Evolutionary conservation across 2,888 invertebrate genomes (phyloP).

Genomic region (Lacanobia oleracea): DNA sequence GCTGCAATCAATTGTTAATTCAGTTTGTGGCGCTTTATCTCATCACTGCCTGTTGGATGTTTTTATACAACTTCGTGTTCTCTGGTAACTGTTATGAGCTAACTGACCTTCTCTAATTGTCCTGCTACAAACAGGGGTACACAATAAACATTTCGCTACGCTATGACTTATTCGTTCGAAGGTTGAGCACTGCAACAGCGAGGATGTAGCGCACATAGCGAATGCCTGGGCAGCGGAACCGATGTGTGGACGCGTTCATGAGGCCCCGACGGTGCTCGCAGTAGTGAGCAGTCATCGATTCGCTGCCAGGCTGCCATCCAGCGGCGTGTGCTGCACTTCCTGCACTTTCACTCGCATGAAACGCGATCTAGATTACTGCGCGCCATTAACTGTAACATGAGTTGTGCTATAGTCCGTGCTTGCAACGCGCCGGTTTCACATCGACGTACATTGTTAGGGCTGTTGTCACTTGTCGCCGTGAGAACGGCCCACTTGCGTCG

Average conservation of each 20-base stretch:
- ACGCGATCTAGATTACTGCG: slow-evolving; percentile 66
- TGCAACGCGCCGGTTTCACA: slow-evolving; percentile 44
- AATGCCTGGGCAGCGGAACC: background rate
- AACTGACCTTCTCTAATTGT: background rate
- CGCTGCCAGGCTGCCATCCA: slow-evolving; percentile 44
- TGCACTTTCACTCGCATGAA: slow-evolving; percentile 73
- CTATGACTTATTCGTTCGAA: background rate
- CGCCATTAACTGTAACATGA: slow-evolving; percentile 52
- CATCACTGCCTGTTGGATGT: background rate
- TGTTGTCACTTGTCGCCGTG: slow-evolving; percentile 47
- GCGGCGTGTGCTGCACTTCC: slow-evolving; percentile 65
- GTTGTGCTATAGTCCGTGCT: slow-evolving; percentile 36
- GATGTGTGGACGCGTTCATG: background rate
- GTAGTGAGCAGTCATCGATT: slow-evolving; percentile 3
- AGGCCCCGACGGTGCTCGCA: background rate
- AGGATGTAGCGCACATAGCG: background rate
- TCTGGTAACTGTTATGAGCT: background rate
- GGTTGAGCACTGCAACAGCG: background rate
- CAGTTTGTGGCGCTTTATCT: slow-evolving; percentile 1
- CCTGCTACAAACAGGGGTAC: background rate
- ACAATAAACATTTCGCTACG: background rate
- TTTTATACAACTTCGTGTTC: background rate
- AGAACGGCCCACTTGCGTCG: slow-evolving; percentile 42
- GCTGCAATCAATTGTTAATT: background rate
- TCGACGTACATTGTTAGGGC: slow-evolving; percentile 32